phyloP scores from a whole-genome alignment of 2,888 invertebrate species.

The Panopea generosa region DNA sequence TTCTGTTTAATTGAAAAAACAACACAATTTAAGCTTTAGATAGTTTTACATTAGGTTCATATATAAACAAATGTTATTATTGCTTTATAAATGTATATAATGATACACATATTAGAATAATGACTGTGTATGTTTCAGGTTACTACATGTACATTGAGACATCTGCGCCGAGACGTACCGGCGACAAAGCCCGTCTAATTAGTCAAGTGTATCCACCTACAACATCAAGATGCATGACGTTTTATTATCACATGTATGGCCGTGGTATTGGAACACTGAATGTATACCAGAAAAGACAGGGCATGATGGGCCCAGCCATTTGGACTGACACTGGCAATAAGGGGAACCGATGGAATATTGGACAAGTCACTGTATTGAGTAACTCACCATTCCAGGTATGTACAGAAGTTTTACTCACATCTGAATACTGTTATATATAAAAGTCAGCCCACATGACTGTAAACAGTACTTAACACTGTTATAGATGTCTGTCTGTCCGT shows the following conservation, averaged over 20 bases:
- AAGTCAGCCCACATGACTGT: too few species aligned
- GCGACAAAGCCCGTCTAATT: conserved; percentile 74
- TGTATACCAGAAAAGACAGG: conserved; percentile 64
- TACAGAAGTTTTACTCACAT: too few species aligned
- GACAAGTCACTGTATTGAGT: conserved; percentile 71
- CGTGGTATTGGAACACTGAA: conserved; percentile 73
- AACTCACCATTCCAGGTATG: conserved; percentile 74
- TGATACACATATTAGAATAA: too few species aligned
- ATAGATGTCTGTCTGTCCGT: too few species aligned
- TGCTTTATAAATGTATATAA: too few species aligned
- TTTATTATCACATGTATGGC: conserved; percentile 82
- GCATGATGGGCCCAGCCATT: conserved; percentile 58
- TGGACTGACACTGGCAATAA: conserved; percentile 77
- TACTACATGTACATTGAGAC: conserved; percentile 80
- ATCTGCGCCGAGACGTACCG: conserved; percentile 59
- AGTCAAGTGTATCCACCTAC: conserved; percentile 69
- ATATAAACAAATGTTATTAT: too few species aligned
- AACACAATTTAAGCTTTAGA: too few species aligned
- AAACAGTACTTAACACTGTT: too few species aligned
- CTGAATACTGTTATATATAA: too few species aligned
- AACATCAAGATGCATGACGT: conserved; percentile 74
- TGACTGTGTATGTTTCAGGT: conserved; percentile 67
- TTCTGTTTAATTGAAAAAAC: too few species aligned
- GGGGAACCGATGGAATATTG: conserved; percentile 76
- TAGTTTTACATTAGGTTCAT: too few species aligned